These are phyloP conservation scores for Lagopus leucura DNA, from an alignment of 2,113 vertebrate genomes.

Conservation along the genomic window DNA sequence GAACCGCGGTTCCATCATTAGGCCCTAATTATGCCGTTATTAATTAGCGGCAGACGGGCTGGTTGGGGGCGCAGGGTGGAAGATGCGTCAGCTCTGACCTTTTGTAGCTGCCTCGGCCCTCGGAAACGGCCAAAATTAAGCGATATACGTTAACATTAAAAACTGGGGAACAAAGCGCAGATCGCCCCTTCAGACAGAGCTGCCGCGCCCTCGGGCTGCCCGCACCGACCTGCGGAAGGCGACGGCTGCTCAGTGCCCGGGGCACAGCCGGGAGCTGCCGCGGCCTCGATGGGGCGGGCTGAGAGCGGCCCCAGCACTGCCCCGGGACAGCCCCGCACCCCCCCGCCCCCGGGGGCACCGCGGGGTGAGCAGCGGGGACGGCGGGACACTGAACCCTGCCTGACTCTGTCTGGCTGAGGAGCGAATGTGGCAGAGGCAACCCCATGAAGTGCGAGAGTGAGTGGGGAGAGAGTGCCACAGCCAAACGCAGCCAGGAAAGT, in stretches of 20 bases:
- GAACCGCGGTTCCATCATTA: neutral
- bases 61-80: neutral
- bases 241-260: no score
- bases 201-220: no score
- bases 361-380: neutral
- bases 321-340: neutral
- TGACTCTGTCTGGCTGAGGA: neutral
- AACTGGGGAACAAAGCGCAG: neutral
- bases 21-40: neutral
- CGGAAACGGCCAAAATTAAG: neutral
- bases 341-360: neutral
- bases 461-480: neutral
- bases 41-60: neutral
- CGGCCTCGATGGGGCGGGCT: neutral
- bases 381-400: neutral
- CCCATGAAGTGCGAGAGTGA: accelerated
- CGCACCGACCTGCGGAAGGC: accelerated
- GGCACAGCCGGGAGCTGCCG: neutral
- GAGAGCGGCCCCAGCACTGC: neutral
- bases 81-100: neutral
- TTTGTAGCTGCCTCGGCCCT: neutral
- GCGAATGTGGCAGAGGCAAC: neutral
- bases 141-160: neutral
- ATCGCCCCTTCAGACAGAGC: neutral
- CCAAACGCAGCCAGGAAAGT: neutral